Conservation (phyloP, 1,140 invertebrate genomes). For the Drosophila persimilis region DNA sequence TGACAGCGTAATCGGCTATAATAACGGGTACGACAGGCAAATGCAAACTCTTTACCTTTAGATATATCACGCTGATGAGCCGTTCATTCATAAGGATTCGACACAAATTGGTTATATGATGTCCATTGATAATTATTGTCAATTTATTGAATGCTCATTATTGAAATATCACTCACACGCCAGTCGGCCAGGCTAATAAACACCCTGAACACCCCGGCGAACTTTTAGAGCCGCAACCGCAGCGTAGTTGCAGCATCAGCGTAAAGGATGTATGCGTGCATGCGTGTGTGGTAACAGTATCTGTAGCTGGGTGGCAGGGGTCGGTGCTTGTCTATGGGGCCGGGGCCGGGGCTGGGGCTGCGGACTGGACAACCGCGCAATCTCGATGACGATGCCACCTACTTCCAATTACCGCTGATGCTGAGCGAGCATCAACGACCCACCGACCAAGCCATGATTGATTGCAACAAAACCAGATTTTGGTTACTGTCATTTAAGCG, state of each 20-base stretch:
- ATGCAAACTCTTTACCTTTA: neutral
- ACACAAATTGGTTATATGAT: constrained; percentile 43
- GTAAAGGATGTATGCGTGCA: constrained; percentile 1
- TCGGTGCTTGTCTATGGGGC: constrained; percentile 31
- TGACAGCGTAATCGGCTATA: constrained; percentile 17
- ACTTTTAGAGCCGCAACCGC: constrained; percentile 64
- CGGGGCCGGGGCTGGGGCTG: constrained; percentile 29
- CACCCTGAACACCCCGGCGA: constrained; percentile 60
- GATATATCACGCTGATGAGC: neutral
- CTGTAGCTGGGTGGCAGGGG: constrained; percentile 5
- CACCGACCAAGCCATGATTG: constrained; percentile 62
- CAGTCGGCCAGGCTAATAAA: constrained; percentile 66
- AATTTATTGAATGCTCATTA: constrained; percentile 67
- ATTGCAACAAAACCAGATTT: constrained; percentile 81
- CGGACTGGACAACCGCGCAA: constrained; percentile 56
- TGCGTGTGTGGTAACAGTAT: constrained; percentile 13
- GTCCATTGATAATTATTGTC: constrained; percentile 55
- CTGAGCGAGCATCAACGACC: constrained; percentile 35
- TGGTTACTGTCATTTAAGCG: constrained; percentile 77
- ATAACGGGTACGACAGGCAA: neutral
- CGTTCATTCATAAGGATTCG: constrained; percentile 17
- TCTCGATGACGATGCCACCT: constrained; percentile 68
- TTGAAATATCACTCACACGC: constrained; percentile 60
- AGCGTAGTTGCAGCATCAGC: constrained; percentile 42
- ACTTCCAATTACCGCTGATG: constrained; percentile 78